Conservation (phyloP, 2,888 invertebrate genomes). For the Lepidocyrtinus sp. region DNA sequence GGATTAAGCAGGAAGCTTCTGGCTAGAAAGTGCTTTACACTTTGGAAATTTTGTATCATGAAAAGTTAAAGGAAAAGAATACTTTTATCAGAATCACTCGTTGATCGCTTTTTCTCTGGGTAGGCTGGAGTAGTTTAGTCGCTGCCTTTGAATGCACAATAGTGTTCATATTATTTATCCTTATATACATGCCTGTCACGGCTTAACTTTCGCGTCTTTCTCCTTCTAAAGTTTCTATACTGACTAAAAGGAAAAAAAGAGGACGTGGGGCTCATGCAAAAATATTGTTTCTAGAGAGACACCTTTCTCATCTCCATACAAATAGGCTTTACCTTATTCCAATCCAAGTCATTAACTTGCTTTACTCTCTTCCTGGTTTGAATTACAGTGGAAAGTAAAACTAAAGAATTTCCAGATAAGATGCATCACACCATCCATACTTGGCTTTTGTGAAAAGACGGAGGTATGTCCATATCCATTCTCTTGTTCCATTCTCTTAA, state of each 20-base stretch:
- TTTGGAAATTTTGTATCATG: no score
- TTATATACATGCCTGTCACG: constrained; percentile 53
- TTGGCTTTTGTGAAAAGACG: no score
- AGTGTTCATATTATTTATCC: constrained; percentile 14
- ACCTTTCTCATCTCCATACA: constrained; percentile 61
- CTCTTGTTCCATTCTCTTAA: background rate
- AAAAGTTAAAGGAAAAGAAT: no score
- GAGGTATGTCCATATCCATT: background rate
- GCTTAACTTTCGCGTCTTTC: constrained; percentile 25
- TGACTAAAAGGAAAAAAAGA: background rate
- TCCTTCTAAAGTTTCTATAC: constrained; percentile 19
- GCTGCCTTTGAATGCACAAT: no score
- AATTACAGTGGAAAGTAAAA: constrained; percentile 47
- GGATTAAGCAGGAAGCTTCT: no score
- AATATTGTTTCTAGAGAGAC: constrained; percentile 57
- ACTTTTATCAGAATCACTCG: no score
- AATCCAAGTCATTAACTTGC: constrained; percentile 62
- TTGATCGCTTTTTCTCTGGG: no score
- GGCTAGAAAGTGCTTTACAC: no score
- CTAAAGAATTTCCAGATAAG: background rate
- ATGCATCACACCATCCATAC: background rate
- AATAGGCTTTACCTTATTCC: constrained; percentile 57
- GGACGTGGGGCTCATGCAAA: constrained; percentile 34
- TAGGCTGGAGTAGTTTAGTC: no score
- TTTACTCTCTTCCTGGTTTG: constrained; percentile 24